phyloP scores from a whole-genome alignment of 2,888 invertebrate species.

The Xestia c-nigrum region DNA sequence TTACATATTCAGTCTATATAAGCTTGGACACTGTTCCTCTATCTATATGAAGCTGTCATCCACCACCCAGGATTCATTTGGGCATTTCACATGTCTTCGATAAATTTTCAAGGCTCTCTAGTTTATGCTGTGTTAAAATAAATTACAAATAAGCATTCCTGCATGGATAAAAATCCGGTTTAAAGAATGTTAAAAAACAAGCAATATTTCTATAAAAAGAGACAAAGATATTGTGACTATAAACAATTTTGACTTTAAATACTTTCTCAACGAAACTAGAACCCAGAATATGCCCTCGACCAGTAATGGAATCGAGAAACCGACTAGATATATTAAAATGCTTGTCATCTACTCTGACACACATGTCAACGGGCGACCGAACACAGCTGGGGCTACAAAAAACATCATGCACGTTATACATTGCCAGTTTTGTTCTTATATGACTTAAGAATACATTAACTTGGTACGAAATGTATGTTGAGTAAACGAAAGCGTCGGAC shows the following conservation, averaged over 20 bases:
- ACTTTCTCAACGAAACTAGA: background rate
- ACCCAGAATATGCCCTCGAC: conserved; percentile 52
- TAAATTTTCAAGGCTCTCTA: background rate
- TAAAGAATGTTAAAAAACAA: background rate
- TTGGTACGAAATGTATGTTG: conserved; percentile 36
- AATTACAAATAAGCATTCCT: background rate
- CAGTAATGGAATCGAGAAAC: conserved; percentile 56
- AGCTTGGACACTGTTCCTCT: background rate
- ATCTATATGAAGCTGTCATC: background rate
- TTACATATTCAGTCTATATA: background rate
- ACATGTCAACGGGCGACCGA: conserved; percentile 52
- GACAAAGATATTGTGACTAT: background rate
- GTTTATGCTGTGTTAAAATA: background rate
- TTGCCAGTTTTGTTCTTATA: conserved; percentile 33
- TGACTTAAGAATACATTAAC: background rate
- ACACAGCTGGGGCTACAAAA: conserved; percentile 56
- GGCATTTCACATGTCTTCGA: background rate
- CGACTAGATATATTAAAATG: conserved; percentile 66
- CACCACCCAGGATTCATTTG: background rate
- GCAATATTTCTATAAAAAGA: no score
- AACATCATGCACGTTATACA: conserved; percentile 38
- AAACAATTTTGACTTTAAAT: background rate
- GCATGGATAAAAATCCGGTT: background rate
- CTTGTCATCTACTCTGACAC: conserved; percentile 63
- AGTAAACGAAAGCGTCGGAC: background rate